phyloP scores from a whole-genome alignment of 2,113 vertebrate genomes.

The Zonotrichia leucophrys region DNA sequence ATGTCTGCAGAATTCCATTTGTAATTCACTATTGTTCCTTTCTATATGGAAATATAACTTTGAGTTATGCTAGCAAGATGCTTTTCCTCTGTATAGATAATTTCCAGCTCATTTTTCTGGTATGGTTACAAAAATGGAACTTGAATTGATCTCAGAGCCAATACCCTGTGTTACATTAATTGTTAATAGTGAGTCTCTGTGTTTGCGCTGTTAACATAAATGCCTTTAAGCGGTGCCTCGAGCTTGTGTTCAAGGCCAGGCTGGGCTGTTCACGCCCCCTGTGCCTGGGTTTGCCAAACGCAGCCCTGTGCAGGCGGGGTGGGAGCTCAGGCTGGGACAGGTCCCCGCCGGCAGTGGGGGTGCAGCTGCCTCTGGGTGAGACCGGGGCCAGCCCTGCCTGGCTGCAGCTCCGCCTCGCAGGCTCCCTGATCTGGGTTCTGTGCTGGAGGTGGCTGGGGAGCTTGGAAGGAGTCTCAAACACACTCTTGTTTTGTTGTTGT shows the following conservation, averaged over 20 bases:
- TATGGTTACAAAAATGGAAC: not conserved
- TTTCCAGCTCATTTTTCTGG: not conserved
- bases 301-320: conserved; percentile 20
- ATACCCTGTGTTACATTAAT: not conserved
- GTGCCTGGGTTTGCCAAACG: not conserved
- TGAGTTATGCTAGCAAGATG: not conserved
- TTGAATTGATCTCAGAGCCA: not conserved
- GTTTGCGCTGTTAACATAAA: not conserved
- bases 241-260: conserved; percentile 23
- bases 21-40: not conserved
- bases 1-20: not conserved
- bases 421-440: not conserved
- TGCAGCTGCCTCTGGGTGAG: not conserved
- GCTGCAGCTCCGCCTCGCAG: rapidly evolving
- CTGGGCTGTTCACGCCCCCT: not conserved
- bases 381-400: not conserved
- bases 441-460: not conserved
- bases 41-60: not conserved
- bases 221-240: not conserved
- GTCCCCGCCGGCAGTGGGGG: not conserved
- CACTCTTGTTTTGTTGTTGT: not conserved
- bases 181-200: not conserved
- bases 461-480: not conserved
- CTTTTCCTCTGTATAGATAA: not conserved
- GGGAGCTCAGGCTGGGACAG: not conserved